Percentiles rank a stretch among this genome's conserved stretches.
These are phyloP conservation scores for Vombatus ursinus DNA, from an alignment of 2,113 vertebrate species.

Conservation along the genomic window DNA sequence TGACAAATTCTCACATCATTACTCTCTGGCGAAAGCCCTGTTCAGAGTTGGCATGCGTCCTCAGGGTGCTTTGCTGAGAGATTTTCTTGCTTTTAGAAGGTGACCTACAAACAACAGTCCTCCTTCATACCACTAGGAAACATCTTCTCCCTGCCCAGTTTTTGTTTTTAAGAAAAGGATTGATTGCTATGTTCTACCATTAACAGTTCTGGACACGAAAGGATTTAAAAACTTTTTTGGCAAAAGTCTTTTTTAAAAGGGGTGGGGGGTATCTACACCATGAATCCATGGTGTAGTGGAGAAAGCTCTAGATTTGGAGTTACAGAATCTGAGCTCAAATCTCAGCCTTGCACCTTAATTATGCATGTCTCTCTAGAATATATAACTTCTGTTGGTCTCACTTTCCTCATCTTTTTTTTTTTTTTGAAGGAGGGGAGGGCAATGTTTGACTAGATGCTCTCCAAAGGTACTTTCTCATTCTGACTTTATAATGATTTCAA, in stretches of 20 bases:
- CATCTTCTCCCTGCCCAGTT: constrained; percentile 33
- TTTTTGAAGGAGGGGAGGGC: background rate
- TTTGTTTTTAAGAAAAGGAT: constrained; percentile 59
- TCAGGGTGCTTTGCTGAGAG: constrained; percentile 47
- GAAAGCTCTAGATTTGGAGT: background rate
- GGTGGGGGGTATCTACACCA: background rate
- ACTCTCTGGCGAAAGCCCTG: constrained; percentile 55
- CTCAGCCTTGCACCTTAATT: background rate
- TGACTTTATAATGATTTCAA: background rate
- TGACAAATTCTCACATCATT: constrained; percentile 61
- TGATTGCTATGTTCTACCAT: constrained; percentile 48
- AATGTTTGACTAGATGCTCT: background rate
- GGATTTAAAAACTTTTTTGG: constrained; percentile 47
- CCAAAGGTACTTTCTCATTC: background rate
- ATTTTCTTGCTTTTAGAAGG: constrained; percentile 57
- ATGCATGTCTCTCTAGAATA: background rate
- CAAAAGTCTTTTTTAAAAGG: constrained; percentile 23
- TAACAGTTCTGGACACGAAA: constrained; percentile 27
- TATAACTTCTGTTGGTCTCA: background rate
- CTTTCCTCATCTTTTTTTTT: background rate
- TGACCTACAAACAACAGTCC: constrained; percentile 37
- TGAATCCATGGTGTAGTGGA: background rate
- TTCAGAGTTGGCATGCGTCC: constrained; percentile 72
- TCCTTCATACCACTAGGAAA: constrained; percentile 42
- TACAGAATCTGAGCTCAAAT: background rate